Base-by-base conservation (phyloP, 2,888 invertebrate genomes). In the Gastrophysa polygoni region DNA sequence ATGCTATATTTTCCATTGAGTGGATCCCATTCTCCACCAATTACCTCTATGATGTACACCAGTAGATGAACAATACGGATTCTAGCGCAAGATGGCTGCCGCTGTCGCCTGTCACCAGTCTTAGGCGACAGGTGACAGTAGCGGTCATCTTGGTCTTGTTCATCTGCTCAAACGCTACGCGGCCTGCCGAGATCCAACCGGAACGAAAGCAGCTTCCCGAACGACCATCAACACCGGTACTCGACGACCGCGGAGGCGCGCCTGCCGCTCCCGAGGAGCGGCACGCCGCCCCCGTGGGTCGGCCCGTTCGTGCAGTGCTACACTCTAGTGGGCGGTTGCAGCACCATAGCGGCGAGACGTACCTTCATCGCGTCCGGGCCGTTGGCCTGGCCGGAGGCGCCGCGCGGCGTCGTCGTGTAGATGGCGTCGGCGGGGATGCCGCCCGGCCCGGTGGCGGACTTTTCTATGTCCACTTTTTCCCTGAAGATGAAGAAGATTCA, bases 251-350 rank as follows among this genome's bases (percentile, higher is more conserved):
- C 75, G 74, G 32, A 32, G 32, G 77, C 78, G 74, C 77, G 79
- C 67, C 78, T 74, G 73, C 77, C 77, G 67, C 73, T 67, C 63
- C 71, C 70, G 51, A 68, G 48, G 44, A 68, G 57, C 34, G 67
- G 70, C 69, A 61, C 61, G 38, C 70, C 67, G 51, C 69, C 69
- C 68, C 73, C 71, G 68, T 73, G 61, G 68, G 73, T 62, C 73
- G 75, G 77, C 64, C 76, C 73, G 71, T 75, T 71, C 71, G 80
- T 81, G 80, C 80, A 80, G 81, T 80, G 82, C 85, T 85, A 88
- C 82, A 91, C 92, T 85, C 91, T 90, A 85, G 92, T 93, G 82
- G 93, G 93, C 77, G 93, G 91, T 85, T 93, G 93, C 83, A 93
- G 86, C 84, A 93, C 91, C 86, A 92, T 91, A 81, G 93, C 92